Base-by-base conservation (phyloP, 2,113 vertebrate genomes). In the Halcyon malimbica region DNA sequence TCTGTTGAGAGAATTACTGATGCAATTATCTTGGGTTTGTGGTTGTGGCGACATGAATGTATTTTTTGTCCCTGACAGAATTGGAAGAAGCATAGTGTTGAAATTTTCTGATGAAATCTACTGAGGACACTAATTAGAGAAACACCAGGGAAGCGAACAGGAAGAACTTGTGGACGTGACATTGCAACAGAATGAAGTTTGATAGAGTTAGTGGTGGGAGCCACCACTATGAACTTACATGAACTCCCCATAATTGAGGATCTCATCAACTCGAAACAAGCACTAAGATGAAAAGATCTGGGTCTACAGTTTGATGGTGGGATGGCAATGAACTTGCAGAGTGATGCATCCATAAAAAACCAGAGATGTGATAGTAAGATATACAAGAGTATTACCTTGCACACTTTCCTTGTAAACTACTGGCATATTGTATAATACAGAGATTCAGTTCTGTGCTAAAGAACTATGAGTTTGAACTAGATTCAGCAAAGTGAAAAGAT, bases 21-120 rank as follows among this genome's bases (percentile, higher is more conserved):
- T 68, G 68, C 31, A 51, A 56, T 71, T 46, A 46, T 60, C 35
- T 80, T 86, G 21, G 3, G 11, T 53, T 88, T 41, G 29, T 5
- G 17, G 5, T 0, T 14, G 8, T 9, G 42, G 21, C 3, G 8
- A 5, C 1, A 0, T 57, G 67, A 28, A 37, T 33, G 10, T 25
- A 16, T 69, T 54, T 90, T 94, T 87, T 89, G 50, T 53, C 18
- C 21, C 4, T 13, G 42, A 63, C 2, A 51, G 11, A 54, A 70
- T 25, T 80, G 21, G 24, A 77, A 77, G 21, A 83, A 77, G 15
- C 2, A 4, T 13, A 35, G 46, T 82, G 57, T 53, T 62, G 29
- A 84, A 89, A 92, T 46, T 48, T 84, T 71, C 41, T 91, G 16
- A 68, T 82, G 42, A 87, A 89, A 87, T 44, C 65, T 92, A 39